Base-by-base conservation (phyloP, 2,797 vertebrate genomes). In the Oryzias sinensis region DNA sequence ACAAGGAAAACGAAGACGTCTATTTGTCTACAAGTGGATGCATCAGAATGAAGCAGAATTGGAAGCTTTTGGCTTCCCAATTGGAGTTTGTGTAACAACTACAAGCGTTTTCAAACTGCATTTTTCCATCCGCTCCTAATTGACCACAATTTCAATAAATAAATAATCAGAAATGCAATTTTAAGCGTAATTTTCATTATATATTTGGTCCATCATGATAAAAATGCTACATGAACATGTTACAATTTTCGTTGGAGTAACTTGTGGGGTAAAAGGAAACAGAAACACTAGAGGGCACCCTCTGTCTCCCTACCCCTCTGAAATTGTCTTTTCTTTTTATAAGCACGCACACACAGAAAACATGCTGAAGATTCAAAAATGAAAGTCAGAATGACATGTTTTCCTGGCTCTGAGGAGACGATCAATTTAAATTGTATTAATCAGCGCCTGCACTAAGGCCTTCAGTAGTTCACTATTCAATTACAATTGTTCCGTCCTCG, bases 351-450 rank as follows among this genome's bases (percentile, higher is more conserved):
- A 24, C 56, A 57, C 49, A 46, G n/a, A 67, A 70, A 83, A 83
- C 84, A 84, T 82, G 78, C 76, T 84, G 80, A 85, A 84, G 77
- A 81, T 80, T 83, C 74, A 79, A 52, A 89, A 81, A 86, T 87
- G 81, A 87, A 85, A 86, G 83, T 87, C 85, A 85, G 70, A 84
- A 83, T 84, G 81, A 87, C 74, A 85, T 79, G 82, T 86, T 88
- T 84, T 87, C 81, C 70, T 70, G 80, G 84, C 79, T 77, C 83
- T 73, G 65, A 77, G 79, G 81, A 88, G 82, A 88, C 85, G 86
- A 87, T 90, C 87, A 87, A 85, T 88, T 85, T 87, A 82, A 87
- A 88, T 88, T 85, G 80, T 86, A 85, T 88, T 88, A 87, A 90
- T 88, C 88, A 88, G 82, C 73, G 76, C 72, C 78, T 84, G 82